These are phyloP conservation scores for Rhinoderma darwinii DNA, from an alignment of 2,113 vertebrate genomes.

Conservation along the genomic window DNA sequence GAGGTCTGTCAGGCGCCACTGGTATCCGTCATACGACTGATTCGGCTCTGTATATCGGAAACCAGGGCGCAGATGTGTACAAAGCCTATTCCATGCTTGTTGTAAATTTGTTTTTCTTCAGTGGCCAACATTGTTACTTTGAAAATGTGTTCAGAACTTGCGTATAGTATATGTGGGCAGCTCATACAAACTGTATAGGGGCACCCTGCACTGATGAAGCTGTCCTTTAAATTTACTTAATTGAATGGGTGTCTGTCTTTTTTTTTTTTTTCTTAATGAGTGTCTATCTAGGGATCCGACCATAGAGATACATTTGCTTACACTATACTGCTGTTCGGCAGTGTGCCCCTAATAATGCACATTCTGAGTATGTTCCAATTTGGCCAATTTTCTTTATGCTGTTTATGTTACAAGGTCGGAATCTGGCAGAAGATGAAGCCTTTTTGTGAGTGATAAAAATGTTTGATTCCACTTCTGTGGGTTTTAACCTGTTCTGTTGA, in stretches of 20 bases:
- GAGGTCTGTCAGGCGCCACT: no score
- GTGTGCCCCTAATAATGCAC: slow-evolving; percentile 57
- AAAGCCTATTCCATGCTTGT: no score
- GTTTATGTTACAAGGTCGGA: slow-evolving; percentile 61
- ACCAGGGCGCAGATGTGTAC: no score
- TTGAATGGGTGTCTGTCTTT: not conserved
- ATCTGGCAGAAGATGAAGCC: slow-evolving; percentile 65
- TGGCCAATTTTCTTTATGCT: slow-evolving; percentile 64
- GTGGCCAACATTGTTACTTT: no score
- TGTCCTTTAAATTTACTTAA: not conserved
- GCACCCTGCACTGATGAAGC: not conserved
- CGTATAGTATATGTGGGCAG: no score
- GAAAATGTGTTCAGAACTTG: no score
- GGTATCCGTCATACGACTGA: no score
- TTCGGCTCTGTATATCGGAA: no score
- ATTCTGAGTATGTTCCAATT: slow-evolving; percentile 54
- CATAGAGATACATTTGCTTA: not conserved
- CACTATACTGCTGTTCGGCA: not conserved
- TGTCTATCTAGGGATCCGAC: not conserved
- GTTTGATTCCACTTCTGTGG: not conserved
- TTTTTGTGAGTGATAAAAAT: slow-evolving; percentile 61
- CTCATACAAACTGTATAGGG: not conserved
- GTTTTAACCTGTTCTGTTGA: not conserved
- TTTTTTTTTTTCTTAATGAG: no score
- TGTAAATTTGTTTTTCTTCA: no score